A percentile compares a stretch with the other conserved stretches of the same genome.
Evolutionary conservation across 2,888 invertebrate genomes (phyloP).

Genomic region (Leptinotarsa peninsularis): DNA sequence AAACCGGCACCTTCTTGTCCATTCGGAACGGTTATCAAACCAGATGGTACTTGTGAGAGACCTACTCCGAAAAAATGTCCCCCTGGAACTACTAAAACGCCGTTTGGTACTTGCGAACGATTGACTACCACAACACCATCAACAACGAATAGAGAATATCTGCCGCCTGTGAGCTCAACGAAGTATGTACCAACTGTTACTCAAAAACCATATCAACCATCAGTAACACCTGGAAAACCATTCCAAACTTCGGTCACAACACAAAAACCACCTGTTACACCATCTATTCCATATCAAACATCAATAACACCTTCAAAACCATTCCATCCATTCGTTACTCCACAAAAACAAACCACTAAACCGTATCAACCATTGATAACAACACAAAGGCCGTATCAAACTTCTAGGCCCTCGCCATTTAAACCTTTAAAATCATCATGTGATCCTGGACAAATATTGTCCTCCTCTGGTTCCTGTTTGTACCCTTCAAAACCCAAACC

Average conservation of each 20-base stretch:
- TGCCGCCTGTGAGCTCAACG: conserved; percentile 52
- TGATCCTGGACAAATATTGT: conserved; percentile 45
- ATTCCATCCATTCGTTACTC: conserved; percentile 41
- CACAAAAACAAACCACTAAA: conserved; percentile 42
- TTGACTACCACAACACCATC: conserved; percentile 26
- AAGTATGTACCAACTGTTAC: conserved; percentile 53
- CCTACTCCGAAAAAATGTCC: neutral
- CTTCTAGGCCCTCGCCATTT: conserved; percentile 15
- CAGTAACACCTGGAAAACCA: conserved; percentile 46
- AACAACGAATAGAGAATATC: conserved; percentile 47
- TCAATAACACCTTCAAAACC: conserved; percentile 41
- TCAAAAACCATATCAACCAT: conserved; percentile 48
- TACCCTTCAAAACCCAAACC: conserved; percentile 36
- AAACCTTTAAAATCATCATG: conserved; percentile 31
- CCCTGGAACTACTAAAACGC: conserved; percentile 5
- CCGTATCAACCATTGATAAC: conserved; percentile 41
- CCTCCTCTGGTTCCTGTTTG: conserved; percentile 43
- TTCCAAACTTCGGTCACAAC: conserved; percentile 46
- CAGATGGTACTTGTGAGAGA: conserved; percentile 35
- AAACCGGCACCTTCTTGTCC: conserved; percentile 36
- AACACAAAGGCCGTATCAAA: conserved; percentile 44
- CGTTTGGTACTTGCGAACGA: conserved; percentile 33
- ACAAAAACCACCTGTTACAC: conserved; percentile 44
- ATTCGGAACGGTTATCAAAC: conserved; percentile 32
- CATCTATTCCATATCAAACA: conserved; percentile 41